A percentile compares a stretch with the other conserved stretches of the same genome.
Evolutionary conservation across 2,888 invertebrate genomes (phyloP).

Genomic region (Biston betularia): DNA sequence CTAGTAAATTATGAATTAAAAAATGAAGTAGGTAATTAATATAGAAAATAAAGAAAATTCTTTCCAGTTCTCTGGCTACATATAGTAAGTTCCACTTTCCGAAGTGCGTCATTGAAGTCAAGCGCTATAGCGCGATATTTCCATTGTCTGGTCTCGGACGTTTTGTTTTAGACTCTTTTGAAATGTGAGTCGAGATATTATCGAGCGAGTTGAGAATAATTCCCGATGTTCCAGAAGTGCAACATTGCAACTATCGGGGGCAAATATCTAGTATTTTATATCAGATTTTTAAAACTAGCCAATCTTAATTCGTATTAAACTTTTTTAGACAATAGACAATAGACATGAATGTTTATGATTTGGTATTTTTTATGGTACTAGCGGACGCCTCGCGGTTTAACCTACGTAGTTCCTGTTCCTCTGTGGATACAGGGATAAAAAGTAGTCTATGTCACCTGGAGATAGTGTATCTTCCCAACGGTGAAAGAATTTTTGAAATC

Average conservation of each 20-base stretch:
- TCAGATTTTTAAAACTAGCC: background rate
- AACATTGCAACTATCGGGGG: background rate
- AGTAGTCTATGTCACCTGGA: too few species aligned
- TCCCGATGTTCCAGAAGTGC: slow-evolving; percentile 3
- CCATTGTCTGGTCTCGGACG: slow-evolving; percentile 50
- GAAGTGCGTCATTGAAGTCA: slow-evolving; percentile 14
- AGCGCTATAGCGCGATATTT: slow-evolving; percentile 38
- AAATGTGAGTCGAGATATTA: slow-evolving; percentile 58
- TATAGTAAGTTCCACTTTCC: background rate
- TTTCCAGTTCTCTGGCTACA: background rate
- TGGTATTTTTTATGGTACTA: too few species aligned
- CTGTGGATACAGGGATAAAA: too few species aligned
- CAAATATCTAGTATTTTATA: background rate
- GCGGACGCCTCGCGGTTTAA: too few species aligned
- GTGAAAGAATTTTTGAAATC: too few species aligned
- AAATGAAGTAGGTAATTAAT: background rate
- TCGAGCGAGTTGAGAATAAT: slow-evolving; percentile 25
- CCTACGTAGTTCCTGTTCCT: too few species aligned
- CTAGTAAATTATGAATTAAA: too few species aligned
- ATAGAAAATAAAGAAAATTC: background rate
- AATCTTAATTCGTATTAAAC: background rate
- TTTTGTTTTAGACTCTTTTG: slow-evolving; percentile 52
- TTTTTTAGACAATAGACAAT: too few species aligned
- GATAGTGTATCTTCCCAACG: too few species aligned
- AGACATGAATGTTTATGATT: too few species aligned